phyloP scores from a whole-genome alignment of 2,113 vertebrate genomes.

The Anoplopoma fimbria region DNA sequence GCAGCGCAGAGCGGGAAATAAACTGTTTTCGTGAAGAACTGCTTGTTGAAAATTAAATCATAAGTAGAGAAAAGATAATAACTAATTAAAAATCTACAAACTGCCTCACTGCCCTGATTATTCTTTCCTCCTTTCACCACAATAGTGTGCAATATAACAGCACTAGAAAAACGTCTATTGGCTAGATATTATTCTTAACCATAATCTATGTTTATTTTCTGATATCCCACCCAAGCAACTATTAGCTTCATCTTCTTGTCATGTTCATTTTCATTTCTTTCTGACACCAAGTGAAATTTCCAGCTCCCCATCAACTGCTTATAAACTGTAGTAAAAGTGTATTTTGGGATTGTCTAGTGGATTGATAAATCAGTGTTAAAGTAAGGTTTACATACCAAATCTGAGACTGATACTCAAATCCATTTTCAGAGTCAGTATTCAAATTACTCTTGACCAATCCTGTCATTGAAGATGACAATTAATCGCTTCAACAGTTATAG shows the following conservation, averaged over 20 bases:
- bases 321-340: neutral
- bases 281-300: neutral
- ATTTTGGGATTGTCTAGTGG: neutral
- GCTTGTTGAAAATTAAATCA: conserved; percentile 1
- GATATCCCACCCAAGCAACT: neutral
- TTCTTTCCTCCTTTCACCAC: neutral
- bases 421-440: neutral
- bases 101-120: neutral
- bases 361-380: neutral
- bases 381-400: neutral
- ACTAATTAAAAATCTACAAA: neutral
- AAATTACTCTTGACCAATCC: neutral
- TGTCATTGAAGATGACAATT: neutral
- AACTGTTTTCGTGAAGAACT: neutral
- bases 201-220: neutral
- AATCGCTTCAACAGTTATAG: neutral
- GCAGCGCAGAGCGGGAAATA: neutral
- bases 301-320: neutral
- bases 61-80: neutral
- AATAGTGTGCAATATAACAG: neutral
- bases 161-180: neutral
- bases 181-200: neutral
- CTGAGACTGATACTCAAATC: neutral
- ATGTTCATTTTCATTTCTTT: neutral
- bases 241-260: neutral